These are phyloP conservation scores for Acanthopagrus latus DNA, from an alignment of 2,797 vertebrate genomes.

Conservation along the genomic window DNA sequence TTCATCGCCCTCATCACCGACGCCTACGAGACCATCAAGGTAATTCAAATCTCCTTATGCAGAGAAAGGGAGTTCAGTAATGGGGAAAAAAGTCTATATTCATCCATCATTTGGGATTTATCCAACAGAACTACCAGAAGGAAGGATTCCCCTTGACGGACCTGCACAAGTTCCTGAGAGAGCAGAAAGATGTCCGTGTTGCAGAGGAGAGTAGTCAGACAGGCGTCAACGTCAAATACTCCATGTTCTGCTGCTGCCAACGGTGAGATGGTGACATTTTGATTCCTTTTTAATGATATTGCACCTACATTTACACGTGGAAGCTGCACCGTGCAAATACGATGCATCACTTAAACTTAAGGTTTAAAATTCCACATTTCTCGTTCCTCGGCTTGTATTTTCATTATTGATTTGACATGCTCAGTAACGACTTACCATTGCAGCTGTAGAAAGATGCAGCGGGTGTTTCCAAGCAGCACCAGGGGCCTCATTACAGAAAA, in stretches of 20 bases:
- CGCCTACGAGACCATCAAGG: slow-evolving; percentile 97
- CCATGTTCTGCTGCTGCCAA: slow-evolving; percentile 85
- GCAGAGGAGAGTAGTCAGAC: slow-evolving; percentile 56
- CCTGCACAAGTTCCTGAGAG: slow-evolving; percentile 91
- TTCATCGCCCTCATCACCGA: slow-evolving; percentile 98
- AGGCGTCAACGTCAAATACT: slow-evolving; percentile 21
- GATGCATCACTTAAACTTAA: neutral
- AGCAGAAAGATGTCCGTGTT: slow-evolving; percentile 69
- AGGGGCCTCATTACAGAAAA: too few species aligned
- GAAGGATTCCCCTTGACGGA: slow-evolving; percentile 93
- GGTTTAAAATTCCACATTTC: neutral
- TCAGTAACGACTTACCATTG: neutral
- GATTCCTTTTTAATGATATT: neutral
- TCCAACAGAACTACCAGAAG: slow-evolving; percentile 90
- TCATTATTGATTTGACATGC: neutral
- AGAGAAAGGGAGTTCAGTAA: neutral
- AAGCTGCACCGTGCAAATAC: slow-evolving; percentile 1
- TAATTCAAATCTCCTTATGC: slow-evolving; percentile 56
- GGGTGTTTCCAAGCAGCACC: neutral
- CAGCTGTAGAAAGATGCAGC: neutral
- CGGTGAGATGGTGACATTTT: slow-evolving; percentile 78
- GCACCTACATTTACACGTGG: neutral
- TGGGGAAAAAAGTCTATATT: neutral
- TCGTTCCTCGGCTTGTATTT: neutral
- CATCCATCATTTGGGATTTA: slow-evolving; percentile 10